Evolutionary conservation across 2,797 vertebrate genomes (phyloP).

Genomic region (Garrulus glandarius): DNA sequence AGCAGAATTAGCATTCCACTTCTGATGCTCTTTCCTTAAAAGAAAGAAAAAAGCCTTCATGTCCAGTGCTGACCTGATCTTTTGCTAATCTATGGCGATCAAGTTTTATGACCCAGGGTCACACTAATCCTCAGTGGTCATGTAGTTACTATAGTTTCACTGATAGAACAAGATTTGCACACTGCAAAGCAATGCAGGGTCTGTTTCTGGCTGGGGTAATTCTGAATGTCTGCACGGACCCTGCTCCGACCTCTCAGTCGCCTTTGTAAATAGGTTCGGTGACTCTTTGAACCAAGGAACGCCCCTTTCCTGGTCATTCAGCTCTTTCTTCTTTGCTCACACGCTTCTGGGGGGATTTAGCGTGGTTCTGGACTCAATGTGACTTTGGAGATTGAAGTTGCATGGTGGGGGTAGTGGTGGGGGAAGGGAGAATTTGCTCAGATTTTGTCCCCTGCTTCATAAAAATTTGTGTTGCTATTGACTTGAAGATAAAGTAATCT

Average conservation of each 20-base stretch:
- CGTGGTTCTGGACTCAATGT: not conserved
- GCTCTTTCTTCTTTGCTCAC: not conserved
- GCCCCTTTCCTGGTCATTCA: not conserved
- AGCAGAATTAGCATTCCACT: not conserved
- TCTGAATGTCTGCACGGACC: not conserved
- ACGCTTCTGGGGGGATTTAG: not conserved
- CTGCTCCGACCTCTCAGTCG: not conserved
- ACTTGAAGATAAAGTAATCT: not conserved
- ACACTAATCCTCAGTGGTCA: slow-evolving; percentile 34
- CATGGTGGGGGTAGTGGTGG: not conserved
- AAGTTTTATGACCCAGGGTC: slow-evolving; percentile 51
- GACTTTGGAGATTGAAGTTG: not conserved
- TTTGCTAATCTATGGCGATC: slow-evolving; percentile 40
- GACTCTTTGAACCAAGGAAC: slow-evolving; percentile 31
- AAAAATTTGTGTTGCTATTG: not conserved
- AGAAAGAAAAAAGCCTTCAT: not conserved
- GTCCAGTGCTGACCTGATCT: not conserved
- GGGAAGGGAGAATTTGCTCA: not conserved
- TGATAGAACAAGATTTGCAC: slow-evolving; percentile 23
- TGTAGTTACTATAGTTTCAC: slow-evolving; percentile 64
- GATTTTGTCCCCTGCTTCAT: not conserved
- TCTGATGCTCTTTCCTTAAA: not conserved
- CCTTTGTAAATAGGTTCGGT: not conserved
- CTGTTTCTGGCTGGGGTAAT: not conserved
- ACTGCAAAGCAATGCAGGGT: not conserved